Conservation (phyloP, 2,797 vertebrate genomes). For the Champsocephalus esox region DNA sequence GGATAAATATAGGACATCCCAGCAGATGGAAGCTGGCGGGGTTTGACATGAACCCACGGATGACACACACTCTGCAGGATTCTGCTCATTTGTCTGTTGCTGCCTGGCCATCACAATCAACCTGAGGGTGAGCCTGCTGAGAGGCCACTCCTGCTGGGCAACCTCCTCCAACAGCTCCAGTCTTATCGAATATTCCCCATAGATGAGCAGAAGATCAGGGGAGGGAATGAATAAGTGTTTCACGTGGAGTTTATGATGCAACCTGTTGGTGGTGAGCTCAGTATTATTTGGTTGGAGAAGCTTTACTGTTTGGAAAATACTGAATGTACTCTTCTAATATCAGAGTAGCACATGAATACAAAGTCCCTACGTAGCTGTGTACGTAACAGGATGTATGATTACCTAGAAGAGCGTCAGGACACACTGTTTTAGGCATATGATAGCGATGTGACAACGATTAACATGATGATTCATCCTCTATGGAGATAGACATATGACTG, state of each 20-base stretch:
- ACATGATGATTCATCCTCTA: too few relatives aligned
- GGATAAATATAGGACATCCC: slow-evolving; percentile 46
- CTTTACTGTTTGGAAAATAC: not conserved
- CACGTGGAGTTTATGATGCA: not conserved
- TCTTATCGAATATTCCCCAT: slow-evolving; percentile 16
- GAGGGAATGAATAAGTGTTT: slow-evolving; percentile 2
- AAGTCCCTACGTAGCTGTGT: too few relatives aligned
- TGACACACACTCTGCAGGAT: slow-evolving; percentile 47
- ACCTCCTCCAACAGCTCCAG: slow-evolving; percentile 18
- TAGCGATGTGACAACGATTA: too few relatives aligned
- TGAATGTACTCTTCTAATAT: too few relatives aligned
- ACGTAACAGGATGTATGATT: too few relatives aligned
- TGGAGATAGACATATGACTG: too few relatives aligned
- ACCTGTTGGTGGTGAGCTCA: not conserved
- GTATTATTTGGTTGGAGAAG: not conserved
- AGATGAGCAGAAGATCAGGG: slow-evolving; percentile 7
- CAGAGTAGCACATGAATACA: too few relatives aligned
- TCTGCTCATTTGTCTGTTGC: slow-evolving; percentile 58
- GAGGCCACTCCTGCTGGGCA: slow-evolving; percentile 14
- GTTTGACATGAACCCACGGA: slow-evolving; percentile 41
- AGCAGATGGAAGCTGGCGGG: slow-evolving; percentile 54
- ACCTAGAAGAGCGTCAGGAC: too few relatives aligned
- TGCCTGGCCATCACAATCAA: slow-evolving; percentile 21
- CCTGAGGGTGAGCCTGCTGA: slow-evolving; percentile 22
- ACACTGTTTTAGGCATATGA: too few relatives aligned